Evolutionary conservation across 2,888 invertebrate species (phyloP).

Genomic region (Erebia epiphron): DNA sequence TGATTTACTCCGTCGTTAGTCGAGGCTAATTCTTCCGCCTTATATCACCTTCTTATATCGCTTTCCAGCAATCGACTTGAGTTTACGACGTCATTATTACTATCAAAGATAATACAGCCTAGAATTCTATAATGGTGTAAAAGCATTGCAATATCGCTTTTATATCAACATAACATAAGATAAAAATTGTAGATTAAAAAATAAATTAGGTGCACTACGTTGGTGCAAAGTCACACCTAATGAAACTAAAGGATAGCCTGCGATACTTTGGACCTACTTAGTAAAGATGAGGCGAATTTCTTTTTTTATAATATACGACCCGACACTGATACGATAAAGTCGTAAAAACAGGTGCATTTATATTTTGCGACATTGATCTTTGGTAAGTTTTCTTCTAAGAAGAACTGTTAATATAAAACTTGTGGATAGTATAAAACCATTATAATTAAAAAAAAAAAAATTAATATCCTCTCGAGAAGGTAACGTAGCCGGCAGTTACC

Average conservation of each 20-base stretch:
- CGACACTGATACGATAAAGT: constrained; percentile 7
- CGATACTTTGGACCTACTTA: constrained; percentile 28
- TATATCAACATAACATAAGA: constrained; percentile 28
- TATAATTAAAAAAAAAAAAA: too few species aligned
- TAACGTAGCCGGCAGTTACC: too few species aligned
- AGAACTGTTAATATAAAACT: too few species aligned
- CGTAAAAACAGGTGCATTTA: background rate
- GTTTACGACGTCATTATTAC: constrained; percentile 78
- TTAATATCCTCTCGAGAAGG: too few species aligned
- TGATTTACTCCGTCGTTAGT: constrained; percentile 77
- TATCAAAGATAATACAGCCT: constrained; percentile 59
- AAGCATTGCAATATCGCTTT: constrained; percentile 27
- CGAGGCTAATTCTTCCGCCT: constrained; percentile 78
- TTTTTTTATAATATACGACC: background rate
- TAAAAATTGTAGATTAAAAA: constrained; percentile 13
- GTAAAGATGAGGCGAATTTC: background rate
- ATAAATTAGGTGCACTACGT: constrained; percentile 7
- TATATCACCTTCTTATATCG: constrained; percentile 61
- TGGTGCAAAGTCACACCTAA: constrained; percentile 29
- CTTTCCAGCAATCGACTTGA: constrained; percentile 51
- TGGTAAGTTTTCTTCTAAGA: too few species aligned
- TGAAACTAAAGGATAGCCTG: constrained; percentile 29
- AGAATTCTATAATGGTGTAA: constrained; percentile 8
- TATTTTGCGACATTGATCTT: too few species aligned
- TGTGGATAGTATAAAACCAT: too few species aligned